A percentile compares a stretch with the other conserved stretches of the same genome.
Conservation (phyloP, 1,140 invertebrate genomes). For the Phymastichus coffea region DNA sequence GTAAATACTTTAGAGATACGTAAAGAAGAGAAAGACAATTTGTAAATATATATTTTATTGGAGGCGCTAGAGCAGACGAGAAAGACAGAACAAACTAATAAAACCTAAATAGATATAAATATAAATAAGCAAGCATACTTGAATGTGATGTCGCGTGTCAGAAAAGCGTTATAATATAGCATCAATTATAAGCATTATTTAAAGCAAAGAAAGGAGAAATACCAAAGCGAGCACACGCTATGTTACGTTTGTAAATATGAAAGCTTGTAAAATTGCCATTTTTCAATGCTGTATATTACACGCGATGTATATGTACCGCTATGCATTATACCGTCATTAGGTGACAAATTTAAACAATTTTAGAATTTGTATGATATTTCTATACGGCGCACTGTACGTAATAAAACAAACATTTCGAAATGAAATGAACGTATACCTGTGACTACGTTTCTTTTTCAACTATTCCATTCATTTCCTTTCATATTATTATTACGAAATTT, state of each 20-base stretch:
- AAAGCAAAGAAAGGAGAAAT: no score
- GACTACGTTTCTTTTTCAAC: no score
- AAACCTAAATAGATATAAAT: no score
- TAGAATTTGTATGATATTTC: slow-evolving; percentile 53
- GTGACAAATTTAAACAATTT: slow-evolving; percentile 35
- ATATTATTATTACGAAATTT: no score
- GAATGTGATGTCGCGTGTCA: no score
- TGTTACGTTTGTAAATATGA: slow-evolving; percentile 34
- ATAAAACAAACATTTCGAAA: slow-evolving; percentile 44
- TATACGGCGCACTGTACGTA: slow-evolving; percentile 50
- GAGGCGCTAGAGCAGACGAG: background rate
- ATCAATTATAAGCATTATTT: no score
- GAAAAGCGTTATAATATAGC: no score
- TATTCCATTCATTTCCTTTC: slow-evolving; percentile 10
- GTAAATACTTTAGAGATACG: slow-evolving; percentile 15
- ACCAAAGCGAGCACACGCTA: slow-evolving; percentile 44
- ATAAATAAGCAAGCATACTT: no score
- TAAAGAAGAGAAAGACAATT: background rate
- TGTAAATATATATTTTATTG: slow-evolving; percentile 28
- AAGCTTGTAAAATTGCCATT: background rate
- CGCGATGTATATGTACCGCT: slow-evolving; percentile 6
- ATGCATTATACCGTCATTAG: slow-evolving; percentile 15
- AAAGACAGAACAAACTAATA: no score
- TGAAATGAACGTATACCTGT: no score
- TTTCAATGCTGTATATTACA: slow-evolving; percentile 18